phyloP scores from a whole-genome alignment of 2,888 invertebrate species.

The Cheilosia vulpina region DNA sequence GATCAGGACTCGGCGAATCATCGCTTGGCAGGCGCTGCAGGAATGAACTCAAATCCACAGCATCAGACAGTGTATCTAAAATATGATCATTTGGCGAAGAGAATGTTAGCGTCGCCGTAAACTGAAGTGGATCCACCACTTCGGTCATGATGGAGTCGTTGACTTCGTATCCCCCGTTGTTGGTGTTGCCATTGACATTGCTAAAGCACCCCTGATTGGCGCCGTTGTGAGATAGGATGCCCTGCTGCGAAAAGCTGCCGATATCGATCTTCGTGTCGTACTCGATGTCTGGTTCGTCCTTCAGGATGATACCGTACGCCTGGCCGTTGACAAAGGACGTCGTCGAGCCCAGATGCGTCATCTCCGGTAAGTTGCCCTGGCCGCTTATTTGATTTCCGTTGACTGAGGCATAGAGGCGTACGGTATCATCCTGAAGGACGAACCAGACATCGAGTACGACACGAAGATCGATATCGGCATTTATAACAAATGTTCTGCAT shows the following conservation, averaged over 20 bases:
- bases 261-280: constrained; percentile 90
- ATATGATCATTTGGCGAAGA: constrained; percentile 91
- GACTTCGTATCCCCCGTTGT: constrained; percentile 84
- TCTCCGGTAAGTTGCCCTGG: constrained; percentile 69
- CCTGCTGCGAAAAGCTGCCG: constrained; percentile 81
- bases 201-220: constrained; percentile 82
- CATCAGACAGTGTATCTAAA: constrained; percentile 90
- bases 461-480: too few relatives aligned
- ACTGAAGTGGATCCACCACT: constrained; percentile 92
- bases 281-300: constrained; percentile 91
- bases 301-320: constrained; percentile 91
- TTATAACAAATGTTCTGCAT: too few relatives aligned
- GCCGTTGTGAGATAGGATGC: constrained; percentile 82
- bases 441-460: too few relatives aligned
- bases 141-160: constrained; percentile 90
- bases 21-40: constrained; percentile 88
- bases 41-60: constrained; percentile 90
- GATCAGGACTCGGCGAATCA: constrained; percentile 85
- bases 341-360: constrained; percentile 69
- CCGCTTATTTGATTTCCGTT: too few relatives aligned
- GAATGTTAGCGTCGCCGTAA: constrained; percentile 92
- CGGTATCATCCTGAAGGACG: too few relatives aligned
- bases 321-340: constrained; percentile 80
- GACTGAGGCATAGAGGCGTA: too few relatives aligned
- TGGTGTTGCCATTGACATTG: constrained; percentile 77